Evolutionary conservation across 2,888 invertebrate species (phyloP).

Genomic region (Cryptosula pallasiana): DNA sequence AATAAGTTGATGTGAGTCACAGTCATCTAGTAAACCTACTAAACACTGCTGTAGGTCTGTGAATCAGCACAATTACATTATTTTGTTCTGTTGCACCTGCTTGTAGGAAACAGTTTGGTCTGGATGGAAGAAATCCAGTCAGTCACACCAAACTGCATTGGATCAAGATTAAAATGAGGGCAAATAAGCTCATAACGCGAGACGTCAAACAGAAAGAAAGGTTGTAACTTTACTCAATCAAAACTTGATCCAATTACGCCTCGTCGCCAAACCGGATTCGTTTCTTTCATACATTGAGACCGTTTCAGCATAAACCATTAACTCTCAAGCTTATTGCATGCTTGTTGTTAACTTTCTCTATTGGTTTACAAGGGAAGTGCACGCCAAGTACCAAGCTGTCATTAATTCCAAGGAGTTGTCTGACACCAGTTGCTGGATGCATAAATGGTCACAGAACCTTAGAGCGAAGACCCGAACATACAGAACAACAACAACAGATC

Average conservation of each 20-base stretch:
- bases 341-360: no score
- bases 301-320: no score
- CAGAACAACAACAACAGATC: background rate
- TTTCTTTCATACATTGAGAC: no score
- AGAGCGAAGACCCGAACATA: background rate
- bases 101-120: background rate
- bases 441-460: background rate
- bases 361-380: background rate
- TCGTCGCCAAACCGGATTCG: no score
- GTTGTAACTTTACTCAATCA: no score
- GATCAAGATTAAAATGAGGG: slow-evolving; percentile 16
- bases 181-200: background rate
- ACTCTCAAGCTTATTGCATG: no score
- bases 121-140: background rate
- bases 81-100: no score
- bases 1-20: background rate
- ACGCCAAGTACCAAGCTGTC: background rate
- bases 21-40: background rate
- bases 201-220: slow-evolving; percentile 5
- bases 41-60: no score
- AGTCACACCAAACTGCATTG: slow-evolving; percentile 7
- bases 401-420: background rate
- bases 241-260: no score
- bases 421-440: background rate
- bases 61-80: no score